phyloP scores from a whole-genome alignment of 2,113 vertebrate genomes.

The Hipposideros armiger region DNA sequence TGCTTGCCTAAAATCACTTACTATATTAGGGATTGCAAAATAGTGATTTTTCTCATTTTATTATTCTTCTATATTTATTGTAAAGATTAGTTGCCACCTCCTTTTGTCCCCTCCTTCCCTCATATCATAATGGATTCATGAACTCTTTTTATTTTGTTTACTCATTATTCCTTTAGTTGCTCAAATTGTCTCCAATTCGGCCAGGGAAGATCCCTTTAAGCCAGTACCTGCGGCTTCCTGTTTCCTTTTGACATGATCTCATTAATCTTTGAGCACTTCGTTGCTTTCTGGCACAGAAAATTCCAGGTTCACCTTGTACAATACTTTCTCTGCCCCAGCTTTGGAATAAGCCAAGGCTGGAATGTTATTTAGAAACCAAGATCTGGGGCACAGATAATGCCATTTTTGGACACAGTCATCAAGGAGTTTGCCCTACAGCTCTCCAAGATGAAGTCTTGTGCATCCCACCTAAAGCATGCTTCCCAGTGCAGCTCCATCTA shows the following conservation, averaged over 20 bases:
- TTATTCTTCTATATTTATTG: not conserved
- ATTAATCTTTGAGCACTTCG: slow-evolving; percentile 56
- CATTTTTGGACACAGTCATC: not conserved
- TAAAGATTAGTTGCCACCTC: not conserved
- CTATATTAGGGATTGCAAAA: not conserved
- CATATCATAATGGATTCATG: not conserved
- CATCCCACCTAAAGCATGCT: not conserved
- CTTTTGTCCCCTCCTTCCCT: not conserved
- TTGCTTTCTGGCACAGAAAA: slow-evolving; percentile 29
- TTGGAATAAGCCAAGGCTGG: slow-evolving; percentile 11
- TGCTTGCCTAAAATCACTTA: not conserved
- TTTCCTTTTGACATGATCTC: slow-evolving; percentile 28
- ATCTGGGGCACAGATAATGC: slow-evolving; percentile 11
- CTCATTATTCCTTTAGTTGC: not conserved
- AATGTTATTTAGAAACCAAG: slow-evolving; percentile 59
- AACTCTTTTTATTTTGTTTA: not conserved
- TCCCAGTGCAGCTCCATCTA: not conserved
- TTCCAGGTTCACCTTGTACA: slow-evolving; percentile 42
- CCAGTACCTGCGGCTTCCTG: not conserved
- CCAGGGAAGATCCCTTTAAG: not conserved
- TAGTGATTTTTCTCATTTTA: not conserved
- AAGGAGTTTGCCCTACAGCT: not conserved
- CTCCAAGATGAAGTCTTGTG: not conserved
- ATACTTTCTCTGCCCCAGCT: slow-evolving; percentile 30
- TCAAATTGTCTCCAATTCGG: not conserved